These are phyloP conservation scores for Caenorhabditis angaria DNA, from an alignment of 2,888 invertebrate genomes.

Conservation along the genomic window DNA sequence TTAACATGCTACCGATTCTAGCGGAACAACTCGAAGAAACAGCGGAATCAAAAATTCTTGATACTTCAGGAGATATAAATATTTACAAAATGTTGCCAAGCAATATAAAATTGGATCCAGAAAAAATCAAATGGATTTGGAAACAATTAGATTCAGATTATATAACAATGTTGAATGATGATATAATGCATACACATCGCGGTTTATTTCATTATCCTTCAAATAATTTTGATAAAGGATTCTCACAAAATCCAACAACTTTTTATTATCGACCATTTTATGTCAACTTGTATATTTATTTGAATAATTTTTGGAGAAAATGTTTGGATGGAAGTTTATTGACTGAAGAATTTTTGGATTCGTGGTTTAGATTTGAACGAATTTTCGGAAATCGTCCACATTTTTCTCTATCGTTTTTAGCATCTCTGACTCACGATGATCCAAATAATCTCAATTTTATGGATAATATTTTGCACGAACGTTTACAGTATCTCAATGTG, in stretches of 20 bases:
- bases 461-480: slow-evolving; percentile 35
- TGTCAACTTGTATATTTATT: slow-evolving; percentile 39
- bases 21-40: slow-evolving; percentile 39
- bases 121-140: slow-evolving; percentile 45
- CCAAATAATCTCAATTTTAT: slow-evolving; percentile 40
- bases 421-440: slow-evolving; percentile 52
- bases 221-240: slow-evolving; percentile 41
- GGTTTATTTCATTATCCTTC: slow-evolving; percentile 56
- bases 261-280: slow-evolving; percentile 56
- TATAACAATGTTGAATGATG: slow-evolving; percentile 53
- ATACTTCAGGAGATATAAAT: slow-evolving; percentile 35
- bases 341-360: slow-evolving; percentile 38
- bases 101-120: slow-evolving; percentile 31
- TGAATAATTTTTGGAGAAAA: slow-evolving; percentile 50
- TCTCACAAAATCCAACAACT: slow-evolving; percentile 32
- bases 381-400: slow-evolving; percentile 23
- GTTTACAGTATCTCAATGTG: slow-evolving; percentile 36
- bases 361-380: slow-evolving; percentile 44
- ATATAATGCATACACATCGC: slow-evolving; percentile 48
- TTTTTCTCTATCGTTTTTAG: slow-evolving; percentile 44
- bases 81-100: slow-evolving; percentile 44
- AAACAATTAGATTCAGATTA: slow-evolving; percentile 40
- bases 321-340: slow-evolving; percentile 47
- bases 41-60: slow-evolving; percentile 12
- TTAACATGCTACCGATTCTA: slow-evolving; percentile 47